Evolutionary conservation across 1,140 invertebrate species (phyloP), one percentile per base, ranked within the genome.

Genomic region (Hermetia illucens): DNA sequence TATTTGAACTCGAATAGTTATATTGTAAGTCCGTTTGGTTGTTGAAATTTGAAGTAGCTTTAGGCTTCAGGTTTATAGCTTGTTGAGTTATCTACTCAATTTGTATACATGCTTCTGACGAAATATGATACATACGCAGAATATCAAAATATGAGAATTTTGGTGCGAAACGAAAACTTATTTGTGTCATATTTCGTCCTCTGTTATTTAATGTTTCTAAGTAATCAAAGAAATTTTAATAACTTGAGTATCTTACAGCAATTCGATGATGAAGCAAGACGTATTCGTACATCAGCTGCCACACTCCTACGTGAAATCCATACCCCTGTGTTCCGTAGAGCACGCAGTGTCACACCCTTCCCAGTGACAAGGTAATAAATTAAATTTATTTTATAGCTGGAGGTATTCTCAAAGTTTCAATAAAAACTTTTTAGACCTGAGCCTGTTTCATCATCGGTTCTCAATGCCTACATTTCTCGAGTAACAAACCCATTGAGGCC

Each of bases 191-290:
- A n/a, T n/a, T n/a, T n/a, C n/a, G n/a, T n/a, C n/a, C n/a, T n/a
- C n/a, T n/a, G n/a, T n/a, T n/a, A n/a, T n/a, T n/a, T n/a, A n/a
- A n/a, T n/a, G n/a, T n/a, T n/a, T n/a, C n/a, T n/a, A n/a, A n/a
- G n/a, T n/a, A n/a, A n/a, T n/a, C n/a, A n/a, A n/a, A n/a, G n/a
- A n/a, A n/a, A n/a, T n/a, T n/a, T n/a, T n/a, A n/a, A n/a, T n/a
- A n/a, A n/a, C n/a, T n/a, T n/a, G n/a, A n/a, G n/a, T 40, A 18
- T 20, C 27, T 48, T 52, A 12, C 61, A 87, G 83, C 67, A 70
- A 41, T 87, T 84, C 61, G 76, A 84, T 55, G 81, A 83, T 59
- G 82, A 85, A 62, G 75, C 76, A 34, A 72, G 73, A 49, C 69
- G 74, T 44, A 86, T 87, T 55, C 71, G 82, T 39, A 75, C 82